Evolutionary conservation across 2,888 invertebrate species (phyloP), one percentile per base, ranked within the genome.

Genomic region (Hemaris fuciformis): DNA sequence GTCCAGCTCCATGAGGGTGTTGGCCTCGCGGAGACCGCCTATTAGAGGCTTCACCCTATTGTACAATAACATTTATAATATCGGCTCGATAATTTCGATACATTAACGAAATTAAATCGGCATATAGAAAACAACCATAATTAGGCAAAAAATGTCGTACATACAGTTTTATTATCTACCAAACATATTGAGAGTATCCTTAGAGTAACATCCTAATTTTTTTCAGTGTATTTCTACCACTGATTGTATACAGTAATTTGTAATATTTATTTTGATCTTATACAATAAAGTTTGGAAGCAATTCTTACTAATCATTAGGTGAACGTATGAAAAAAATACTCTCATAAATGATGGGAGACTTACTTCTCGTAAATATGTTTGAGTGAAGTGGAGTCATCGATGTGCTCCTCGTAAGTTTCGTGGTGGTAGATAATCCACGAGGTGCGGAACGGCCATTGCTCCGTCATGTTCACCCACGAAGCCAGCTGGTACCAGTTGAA

Each of bases 401-500:
- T 94, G 65, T 94, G 94, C 27, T 98, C 97, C 82, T 99, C 98
- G 73, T 95, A 96, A 62, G 96, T 95, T 85, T 99, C 99, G 82
- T 97, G 98, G 84, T 98, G 97, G 76, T 98, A 95, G 68, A 99
- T 98, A 77, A 99, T 96, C 99, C 99, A 99, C 13, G 99, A 99
- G 25, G 99, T 97, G 61, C 99, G 94, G 88, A 98, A 97, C 0
- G 99, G 99, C 99, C 99, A 99, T 85, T 99, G 99, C 83, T 99
- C 99, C 0, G 99, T 98, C 62, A 99, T 95, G 88, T 99, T 99
- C 71, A 99, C 97, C 99, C 99, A 99, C 63, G 98, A 97, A 66
- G 99, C 99, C 74, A 99, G 94, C 75, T 98, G 97, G 89, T 99
- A 98, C 99, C 99, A 99, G 89, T 98, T 98, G 93, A 99, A 99